Base-by-base conservation (phyloP, 37 sponge, comb jelly and placozoan species). In the Agelas oroides region DNA sequence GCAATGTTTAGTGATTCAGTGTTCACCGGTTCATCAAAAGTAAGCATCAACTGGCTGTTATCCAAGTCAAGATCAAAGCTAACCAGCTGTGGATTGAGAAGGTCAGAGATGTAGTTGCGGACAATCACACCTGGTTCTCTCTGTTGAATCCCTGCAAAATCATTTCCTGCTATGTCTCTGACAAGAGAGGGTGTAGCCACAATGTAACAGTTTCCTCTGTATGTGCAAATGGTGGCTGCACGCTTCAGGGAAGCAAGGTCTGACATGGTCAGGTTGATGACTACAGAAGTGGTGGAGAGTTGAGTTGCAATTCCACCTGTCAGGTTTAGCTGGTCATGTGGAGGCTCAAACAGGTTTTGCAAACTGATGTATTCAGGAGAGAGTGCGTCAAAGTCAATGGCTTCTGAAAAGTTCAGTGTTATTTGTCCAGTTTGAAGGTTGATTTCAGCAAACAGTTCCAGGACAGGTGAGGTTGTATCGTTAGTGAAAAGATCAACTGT, bases 171-270 rank as follows among this genome's bases (percentile, higher is more conserved):
- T 33, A 75, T 87, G 65, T 94, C 94, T 28, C 28, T 73, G 31
- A 97, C 76, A 2, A 91, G 73, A 1, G 36, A 16, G 27, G 94
- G 24, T 25, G 77, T 53, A 41, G 88, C 80, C 16, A 55, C 38
- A 23, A 97, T 65, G 63, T 92, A 97, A 36, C 94, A 94, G 68
- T 94, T 92, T 21, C 92, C 94, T 65, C 95, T 80, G 87, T 86
- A 87, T 24, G 92, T 81, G 77, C 95, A 95, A 1, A 95, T 66
- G n/a, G 59, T 55, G 1, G 72, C 33, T 23, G 86, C 80, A 28
- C 81, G 73, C 73, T 95, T 91, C 32, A 95, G 68, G 13, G 75
- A 65, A 28, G 81, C 92, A 38, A 95, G 71, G 67, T 95, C 95
- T 24, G 75, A 65, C 83, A 89, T 89, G 21, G 73, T 83, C 25